Conservation (phyloP, 1,140 invertebrate genomes). For the Campoletis sonorensis region DNA sequence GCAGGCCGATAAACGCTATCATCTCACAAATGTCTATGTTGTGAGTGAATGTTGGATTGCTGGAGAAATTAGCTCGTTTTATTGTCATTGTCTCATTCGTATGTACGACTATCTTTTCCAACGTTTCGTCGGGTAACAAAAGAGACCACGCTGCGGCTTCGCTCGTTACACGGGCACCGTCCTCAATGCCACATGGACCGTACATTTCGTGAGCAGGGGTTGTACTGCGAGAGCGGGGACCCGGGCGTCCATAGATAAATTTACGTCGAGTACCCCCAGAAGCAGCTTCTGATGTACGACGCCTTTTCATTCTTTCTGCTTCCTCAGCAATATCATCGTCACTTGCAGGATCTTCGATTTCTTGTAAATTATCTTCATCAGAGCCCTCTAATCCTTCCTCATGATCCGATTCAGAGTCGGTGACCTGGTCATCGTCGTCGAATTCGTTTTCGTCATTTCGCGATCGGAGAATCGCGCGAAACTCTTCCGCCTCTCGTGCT, state of each 20-base stretch:
- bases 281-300: not conserved
- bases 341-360: constrained; percentile 23
- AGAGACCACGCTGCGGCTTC: constrained; percentile 27
- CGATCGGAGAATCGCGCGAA: not conserved
- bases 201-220: not conserved
- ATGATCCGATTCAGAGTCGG: not conserved
- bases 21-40: constrained; percentile 25
- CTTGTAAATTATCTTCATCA: not conserved
- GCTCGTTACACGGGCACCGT: not conserved
- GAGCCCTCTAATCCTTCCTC: constrained; percentile 6
- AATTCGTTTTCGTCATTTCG: not conserved
- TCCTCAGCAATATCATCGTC: not conserved
- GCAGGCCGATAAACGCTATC: constrained; percentile 47
- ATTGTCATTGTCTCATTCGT: constrained; percentile 48
- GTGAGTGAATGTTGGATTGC: not conserved
- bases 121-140: constrained; percentile 39
- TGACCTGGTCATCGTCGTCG: not conserved
- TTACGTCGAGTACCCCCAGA: not conserved
- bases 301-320: not conserved
- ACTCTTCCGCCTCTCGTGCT: not conserved
- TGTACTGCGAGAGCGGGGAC: not conserved
- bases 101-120: constrained; percentile 35
- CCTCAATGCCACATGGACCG: not conserved
- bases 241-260: not conserved
- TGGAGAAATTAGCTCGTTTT: constrained; percentile 1